Base-by-base conservation (phyloP, 2,888 invertebrate genomes). In the Pheosia tremula region DNA sequence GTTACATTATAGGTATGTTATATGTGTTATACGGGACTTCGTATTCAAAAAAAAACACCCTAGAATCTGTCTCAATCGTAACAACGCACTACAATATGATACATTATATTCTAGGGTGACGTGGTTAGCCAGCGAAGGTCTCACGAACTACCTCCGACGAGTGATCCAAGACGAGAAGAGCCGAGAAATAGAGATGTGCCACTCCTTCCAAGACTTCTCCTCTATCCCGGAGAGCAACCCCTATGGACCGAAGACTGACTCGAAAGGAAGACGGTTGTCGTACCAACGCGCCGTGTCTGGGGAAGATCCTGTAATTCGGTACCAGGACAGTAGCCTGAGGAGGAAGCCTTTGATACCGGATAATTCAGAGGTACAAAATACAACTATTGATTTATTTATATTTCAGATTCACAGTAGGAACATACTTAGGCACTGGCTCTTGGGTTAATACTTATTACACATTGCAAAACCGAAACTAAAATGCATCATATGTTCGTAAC, bases 251-350 rank as follows among this genome's bases (percentile, higher is more conserved):
- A 82, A 76, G 49, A 68, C 68, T 0, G 90, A 90, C 59, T 79
- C 78, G 7, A 90, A 90, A 59, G 91, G 90, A 0, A 80, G 93
- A 8, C 75, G 93, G 60, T 71, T 91, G n/a, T 92, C 93, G 0
- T 93, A 93, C 68, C 91, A 91, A 72, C 80, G 92, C 9, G 93
- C 93, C 0, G 91, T 93, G 3, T 93, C 93, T 0, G 91, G 93
- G 0, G 93, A 93, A 69, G 93, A 93, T 57, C 89, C 91, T 0
- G 81, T 81, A 3, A 61, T 72, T 0, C 78, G 81, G 10, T 82
- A 84, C 64, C 82, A 82, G 5, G 90, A 90, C 43, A 70, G 79
- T 57, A 74, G 71, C 24, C 63, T 83, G 50, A 80, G 85, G 45
- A 84, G 79, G 59, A 82, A 81, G 49, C 78, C 79, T n/a, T 72